Percentiles rank a stretch among this genome's conserved stretches.
Conservation (phyloP, 2,797 vertebrate genomes). For the Halcyon badia region DNA sequence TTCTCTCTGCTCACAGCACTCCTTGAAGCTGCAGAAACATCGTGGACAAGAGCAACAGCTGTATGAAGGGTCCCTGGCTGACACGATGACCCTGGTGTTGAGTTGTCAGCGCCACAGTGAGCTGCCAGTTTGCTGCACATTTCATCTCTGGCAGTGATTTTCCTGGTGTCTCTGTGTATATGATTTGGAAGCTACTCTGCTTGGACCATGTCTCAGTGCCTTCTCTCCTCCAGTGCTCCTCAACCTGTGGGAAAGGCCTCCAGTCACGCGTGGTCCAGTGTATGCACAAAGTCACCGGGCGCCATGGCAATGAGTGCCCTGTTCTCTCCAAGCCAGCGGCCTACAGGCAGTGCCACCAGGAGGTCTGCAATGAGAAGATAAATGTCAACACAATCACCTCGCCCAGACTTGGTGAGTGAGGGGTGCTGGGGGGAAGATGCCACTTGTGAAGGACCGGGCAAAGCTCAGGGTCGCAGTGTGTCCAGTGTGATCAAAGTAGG, state of each 20-base stretch:
- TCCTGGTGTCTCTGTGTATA: neutral
- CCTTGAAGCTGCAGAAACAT: neutral
- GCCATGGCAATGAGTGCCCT: constrained; percentile 92
- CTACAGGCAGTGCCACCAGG: constrained; percentile 92
- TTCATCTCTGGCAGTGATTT: neutral
- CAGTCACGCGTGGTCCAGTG: constrained; percentile 97
- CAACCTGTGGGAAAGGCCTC: constrained; percentile 93
- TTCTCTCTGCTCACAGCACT: neutral
- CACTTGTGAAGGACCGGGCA: neutral
- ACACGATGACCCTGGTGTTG: accelerated
- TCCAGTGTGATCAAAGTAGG: neutral
- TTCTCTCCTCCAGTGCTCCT: constrained; percentile 88
- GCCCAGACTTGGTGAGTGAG: constrained; percentile 92
- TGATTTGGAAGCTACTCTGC: neutral
- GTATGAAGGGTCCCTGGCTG: neutral
- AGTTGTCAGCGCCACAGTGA: neutral
- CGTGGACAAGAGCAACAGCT: neutral
- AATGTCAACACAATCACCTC: constrained; percentile 97
- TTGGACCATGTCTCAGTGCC: neutral
- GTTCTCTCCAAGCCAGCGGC: constrained; percentile 86
- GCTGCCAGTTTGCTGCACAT: neutral
- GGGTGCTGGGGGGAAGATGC: neutral
- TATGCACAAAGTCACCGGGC: constrained; percentile 95
- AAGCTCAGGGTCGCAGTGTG: neutral
- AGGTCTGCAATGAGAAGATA: constrained; percentile 89